Conservation (phyloP, 2,888 invertebrate genomes). For the Alloscopus bannaensis region DNA sequence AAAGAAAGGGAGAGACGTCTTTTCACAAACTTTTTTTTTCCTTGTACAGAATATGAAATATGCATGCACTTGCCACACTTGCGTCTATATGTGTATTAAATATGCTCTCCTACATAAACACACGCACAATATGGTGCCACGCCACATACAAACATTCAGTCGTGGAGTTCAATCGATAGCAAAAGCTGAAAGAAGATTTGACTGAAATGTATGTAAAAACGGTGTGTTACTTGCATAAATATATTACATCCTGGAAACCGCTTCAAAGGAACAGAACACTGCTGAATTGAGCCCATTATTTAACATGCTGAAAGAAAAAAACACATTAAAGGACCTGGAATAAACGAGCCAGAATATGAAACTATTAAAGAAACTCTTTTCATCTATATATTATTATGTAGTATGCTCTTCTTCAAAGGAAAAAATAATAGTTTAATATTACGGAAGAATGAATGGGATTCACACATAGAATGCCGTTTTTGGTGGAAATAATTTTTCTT, state of each 20-base stretch:
- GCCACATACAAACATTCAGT: too few relatives aligned
- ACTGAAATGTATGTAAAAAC: constrained; percentile 4
- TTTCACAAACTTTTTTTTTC: too few relatives aligned
- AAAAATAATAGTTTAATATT: background rate
- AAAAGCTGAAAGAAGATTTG: background rate
- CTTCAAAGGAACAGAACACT: constrained; percentile 2
- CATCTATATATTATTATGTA: background rate
- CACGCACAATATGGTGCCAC: too few relatives aligned
- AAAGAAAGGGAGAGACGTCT: too few relatives aligned
- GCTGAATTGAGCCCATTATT: constrained; percentile 4
- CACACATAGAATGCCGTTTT: constrained; percentile 3
- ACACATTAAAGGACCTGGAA: background rate
- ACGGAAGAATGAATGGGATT: constrained; percentile 18
- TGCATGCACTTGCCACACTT: too few relatives aligned
- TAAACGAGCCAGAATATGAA: background rate
- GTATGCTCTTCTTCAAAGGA: background rate
- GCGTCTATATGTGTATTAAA: too few relatives aligned
- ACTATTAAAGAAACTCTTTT: too few relatives aligned
- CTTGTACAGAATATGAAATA: too few relatives aligned
- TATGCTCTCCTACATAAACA: too few relatives aligned
- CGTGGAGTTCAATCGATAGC: constrained; percentile 13
- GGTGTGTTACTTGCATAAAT: constrained; percentile 1
- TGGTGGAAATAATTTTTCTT: constrained; percentile 5
- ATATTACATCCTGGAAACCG: background rate
- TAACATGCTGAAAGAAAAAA: constrained; percentile 10